phyloP scores from a whole-genome alignment of 2,888 invertebrate genomes.

The Ectemnius cavifrons region DNA sequence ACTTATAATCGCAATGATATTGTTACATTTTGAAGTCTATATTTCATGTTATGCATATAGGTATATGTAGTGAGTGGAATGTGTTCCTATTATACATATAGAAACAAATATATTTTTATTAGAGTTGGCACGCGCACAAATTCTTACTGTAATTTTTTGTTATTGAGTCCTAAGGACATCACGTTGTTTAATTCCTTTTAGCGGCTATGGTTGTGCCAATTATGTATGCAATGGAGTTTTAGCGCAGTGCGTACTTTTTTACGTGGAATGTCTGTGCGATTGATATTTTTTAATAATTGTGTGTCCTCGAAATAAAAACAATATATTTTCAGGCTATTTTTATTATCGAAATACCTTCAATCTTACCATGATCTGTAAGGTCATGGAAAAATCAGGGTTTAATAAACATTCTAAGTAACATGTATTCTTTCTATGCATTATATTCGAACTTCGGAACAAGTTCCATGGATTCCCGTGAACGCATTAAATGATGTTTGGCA shows the following conservation, averaged over 20 bases:
- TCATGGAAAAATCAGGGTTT: background rate
- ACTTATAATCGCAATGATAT: conserved; percentile 36
- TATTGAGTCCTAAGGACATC: conserved; percentile 6
- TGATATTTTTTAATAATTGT: conserved; percentile 8
- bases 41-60: conserved; percentile 50
- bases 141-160: conserved; percentile 37
- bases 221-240: background rate
- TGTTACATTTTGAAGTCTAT: conserved; percentile 53
- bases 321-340: conserved; percentile 11
- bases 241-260: background rate
- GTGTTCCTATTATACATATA: conserved; percentile 48
- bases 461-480: conserved; percentile 15
- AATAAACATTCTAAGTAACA: background rate
- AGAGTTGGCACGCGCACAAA: conserved; percentile 49
- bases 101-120: conserved; percentile 55
- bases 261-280: conserved; percentile 2
- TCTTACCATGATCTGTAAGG: background rate
- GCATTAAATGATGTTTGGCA: conserved; percentile 23
- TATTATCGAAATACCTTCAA: conserved; percentile 1
- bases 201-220: background rate
- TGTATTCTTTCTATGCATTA: background rate
- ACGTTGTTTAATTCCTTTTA: background rate
- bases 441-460: conserved; percentile 10
- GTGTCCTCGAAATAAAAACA: conserved; percentile 14
- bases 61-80: conserved; percentile 46